Conservation (phyloP, 2,797 vertebrate genomes). For the Margarornis squamiger region DNA sequence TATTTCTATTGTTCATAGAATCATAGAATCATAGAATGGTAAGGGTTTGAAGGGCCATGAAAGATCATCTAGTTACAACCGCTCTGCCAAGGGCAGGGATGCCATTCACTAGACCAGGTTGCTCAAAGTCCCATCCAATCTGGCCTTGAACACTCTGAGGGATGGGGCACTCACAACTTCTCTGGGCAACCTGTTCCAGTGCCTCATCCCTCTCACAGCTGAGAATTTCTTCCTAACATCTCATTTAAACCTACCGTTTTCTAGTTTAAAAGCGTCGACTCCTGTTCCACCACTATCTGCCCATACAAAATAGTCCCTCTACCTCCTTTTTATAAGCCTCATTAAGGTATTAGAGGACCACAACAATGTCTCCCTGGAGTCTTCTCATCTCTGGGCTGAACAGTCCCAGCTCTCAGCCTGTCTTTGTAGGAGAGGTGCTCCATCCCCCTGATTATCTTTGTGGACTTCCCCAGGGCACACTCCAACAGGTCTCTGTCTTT, state of each 20-base stretch:
- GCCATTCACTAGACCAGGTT: background rate
- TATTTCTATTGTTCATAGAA: background rate
- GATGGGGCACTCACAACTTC: background rate
- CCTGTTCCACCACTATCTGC: background rate
- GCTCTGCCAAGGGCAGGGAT: background rate
- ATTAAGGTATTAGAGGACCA: background rate
- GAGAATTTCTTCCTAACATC: background rate
- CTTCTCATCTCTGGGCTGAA: background rate
- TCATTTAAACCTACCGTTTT: background rate
- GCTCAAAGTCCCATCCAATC: background rate
- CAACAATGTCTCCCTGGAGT: background rate
- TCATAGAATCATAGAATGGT: background rate
- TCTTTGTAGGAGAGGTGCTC: background rate
- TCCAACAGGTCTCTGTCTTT: background rate
- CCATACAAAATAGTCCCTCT: background rate
- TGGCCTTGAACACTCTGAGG: background rate
- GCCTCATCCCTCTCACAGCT: background rate
- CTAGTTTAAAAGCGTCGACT: background rate
- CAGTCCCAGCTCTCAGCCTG: background rate
- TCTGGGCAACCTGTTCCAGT: background rate
- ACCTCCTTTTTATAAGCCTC: background rate
- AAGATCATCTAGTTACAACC: background rate
- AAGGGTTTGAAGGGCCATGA: background rate
- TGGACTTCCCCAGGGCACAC: background rate
- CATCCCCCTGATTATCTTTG: background rate